Base-by-base conservation (phyloP, 1,140 invertebrate species). In the Lucilia cuprina region DNA sequence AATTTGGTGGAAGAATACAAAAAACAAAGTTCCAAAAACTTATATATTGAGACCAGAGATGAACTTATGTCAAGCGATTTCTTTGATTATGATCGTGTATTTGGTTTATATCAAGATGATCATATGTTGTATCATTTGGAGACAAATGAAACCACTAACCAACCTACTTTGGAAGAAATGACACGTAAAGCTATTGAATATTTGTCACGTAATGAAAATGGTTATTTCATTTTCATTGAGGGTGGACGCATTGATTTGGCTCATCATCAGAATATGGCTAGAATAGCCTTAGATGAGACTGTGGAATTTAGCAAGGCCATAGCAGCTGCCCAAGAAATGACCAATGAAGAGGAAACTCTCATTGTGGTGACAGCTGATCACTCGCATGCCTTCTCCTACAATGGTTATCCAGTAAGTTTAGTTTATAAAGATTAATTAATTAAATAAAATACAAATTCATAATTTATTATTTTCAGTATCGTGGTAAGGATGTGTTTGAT, bases 81-180 rank as follows among this genome's bases (percentile, higher is more conserved):
- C 49, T 80, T 91, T 84, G 86, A 85, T 12, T 91, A 91, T 10
- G 87, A 92, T 12, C 91, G 90, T 74, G 87, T 94, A 0, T 83
- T 94, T 10, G 93, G 93, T 1, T 86, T 93, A 2, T 94, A 93
- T 78, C 90, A 92, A 0, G 89, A 90, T 47, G 91, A 92, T 65
- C 93, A 93, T 84, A 92, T 93, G 91, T 89, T 91, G 9, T 93
- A 93, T 83, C 90, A 93, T 85, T 86, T 94, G 41, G 88, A 93
- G 87, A 92, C 35, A 88, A 94, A 91, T 86, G 85, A 77, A 25
- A 94, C 87, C 92, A 83, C 84, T 17, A 70, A 41, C 4, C 94
- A 89, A 92, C 96, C 96, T 0, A 95, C 95, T 0, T 90, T 97
- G 2, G 92, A 92, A 12, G 95, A 96, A 89, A 96, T 97, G 96